Evolutionary conservation across 2,113 vertebrate species (phyloP), one percentile per base, ranked within the genome.

Genomic region (Cettia cetti): DNA sequence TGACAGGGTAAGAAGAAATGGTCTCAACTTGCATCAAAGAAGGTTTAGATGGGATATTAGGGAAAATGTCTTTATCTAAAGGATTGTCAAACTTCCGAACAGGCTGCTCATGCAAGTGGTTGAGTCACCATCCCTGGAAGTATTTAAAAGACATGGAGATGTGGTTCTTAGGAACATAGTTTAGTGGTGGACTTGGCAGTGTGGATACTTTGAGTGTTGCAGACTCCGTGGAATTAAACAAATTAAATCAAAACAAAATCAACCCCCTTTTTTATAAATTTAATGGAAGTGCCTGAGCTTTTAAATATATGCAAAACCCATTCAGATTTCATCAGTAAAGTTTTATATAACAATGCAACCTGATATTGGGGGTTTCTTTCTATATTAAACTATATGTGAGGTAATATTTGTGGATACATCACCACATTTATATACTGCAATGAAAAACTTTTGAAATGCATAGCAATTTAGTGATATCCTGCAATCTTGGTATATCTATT

Each of bases 51-150:
- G 35, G 26, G 4, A 16, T 61, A 44, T 47, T 52, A 54, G 35
- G 23, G 27, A 54, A 66, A 60, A 50, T 8, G 9, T 70, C 15
- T 66, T 71, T 6, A 11, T 33, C 1, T 9, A 50, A 35, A 31
- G 1, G 6, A 3, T 35, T 56, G 3, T 30, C 8, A 63, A 14
- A 6, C 30, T 16, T 39, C 66, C 4, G 0, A 50, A 60, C 12
- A 71, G 27, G 11, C 3, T 56, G 28, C 10, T 39, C 7, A 27
- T 45, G 17, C 23, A 80, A 49, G 23, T 35, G 8, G 3, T 60
- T 28, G 13, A 56, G 7, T 26, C 10, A 15, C 15, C 5, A 42
- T 37, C 8, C 28, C n/a, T 42, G 42, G 39, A 26, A 21, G 7
- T 24, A 50, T 23, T 77, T 66, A 37, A 81, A 54, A 86, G 6